Evolutionary conservation across 2,797 vertebrate genomes (phyloP).

Genomic region (Lutjanus argentimaculatus): DNA sequence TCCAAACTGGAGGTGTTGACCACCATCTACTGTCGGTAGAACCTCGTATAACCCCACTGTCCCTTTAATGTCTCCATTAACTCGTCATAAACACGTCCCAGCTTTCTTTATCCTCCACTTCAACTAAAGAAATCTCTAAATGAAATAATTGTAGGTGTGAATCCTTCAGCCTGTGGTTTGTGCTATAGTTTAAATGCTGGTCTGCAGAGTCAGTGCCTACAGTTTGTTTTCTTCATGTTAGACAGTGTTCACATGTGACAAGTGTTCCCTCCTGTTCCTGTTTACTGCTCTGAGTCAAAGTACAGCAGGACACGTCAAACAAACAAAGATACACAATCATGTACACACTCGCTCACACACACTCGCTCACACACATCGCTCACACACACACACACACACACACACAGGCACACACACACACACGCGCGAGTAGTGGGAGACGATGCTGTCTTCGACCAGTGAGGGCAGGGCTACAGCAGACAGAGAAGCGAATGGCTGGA

Average conservation of each 20-base stretch:
- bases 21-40: too few species aligned
- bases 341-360: background rate
- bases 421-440: slow-evolving; percentile 25
- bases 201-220: slow-evolving; percentile 58
- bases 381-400: background rate
- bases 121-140: slow-evolving; percentile 2
- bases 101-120: background rate
- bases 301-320: slow-evolving; percentile 57
- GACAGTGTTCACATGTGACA: slow-evolving; percentile 26
- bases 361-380: background rate
- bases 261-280: slow-evolving; percentile 33
- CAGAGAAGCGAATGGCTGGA: slow-evolving; percentile 34
- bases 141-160: slow-evolving; percentile 18
- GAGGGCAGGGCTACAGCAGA: slow-evolving; percentile 43
- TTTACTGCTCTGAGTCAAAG: slow-evolving; percentile 32
- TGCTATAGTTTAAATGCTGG: slow-evolving; percentile 72
- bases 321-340: slow-evolving; percentile 36
- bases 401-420: slow-evolving; percentile 8
- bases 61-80: background rate
- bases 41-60: too few species aligned
- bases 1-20: too few species aligned
- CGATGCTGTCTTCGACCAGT: background rate
- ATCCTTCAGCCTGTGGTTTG: slow-evolving; percentile 60
- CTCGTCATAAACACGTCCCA: background rate
- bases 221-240: slow-evolving; percentile 15